Base-by-base conservation (phyloP, 2,797 vertebrate genomes). In the Paratrypauchen microcephalus region DNA sequence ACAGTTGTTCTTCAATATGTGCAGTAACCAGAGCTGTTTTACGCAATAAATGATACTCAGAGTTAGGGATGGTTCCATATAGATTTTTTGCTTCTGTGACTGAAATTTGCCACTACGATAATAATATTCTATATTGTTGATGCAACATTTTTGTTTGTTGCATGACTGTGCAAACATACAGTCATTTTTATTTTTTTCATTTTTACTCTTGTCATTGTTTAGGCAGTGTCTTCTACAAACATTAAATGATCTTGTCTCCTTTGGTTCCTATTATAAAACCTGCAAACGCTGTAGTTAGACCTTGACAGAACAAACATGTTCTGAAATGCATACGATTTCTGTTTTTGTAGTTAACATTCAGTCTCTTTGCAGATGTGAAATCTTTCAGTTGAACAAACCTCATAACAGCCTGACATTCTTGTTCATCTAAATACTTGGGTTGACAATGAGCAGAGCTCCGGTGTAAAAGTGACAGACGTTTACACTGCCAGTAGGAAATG, bases 391-490 rank as follows among this genome's bases (percentile, higher is more conserved):
- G 16, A 41, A 7, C 59, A 39, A 39, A 21, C 39, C 8, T 7
- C 39, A 26, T 1, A 2, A 26, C 61, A 24, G 15, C 21, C 61
- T 63, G 16, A 30, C 47, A 30, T 50, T 50, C 90, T 91, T 86
- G 80, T 76, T 68, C 57, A 72, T 71, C 45, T 73, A 75, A 70
- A 68, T 57, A 23, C 41, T 66, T 58, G 12, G 70, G 79, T 77
- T 74, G 60, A 74, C 45, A 70, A 74, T 73, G 48, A 65, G 24
- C 64, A 59, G 65, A 39, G 45, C 45, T 52, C 18, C 55, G 60
- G 72, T 70, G 54, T 74, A 80, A 76, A 24, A 66, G 73, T 68
- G 81, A 72, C 67, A 76, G 52, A 45, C n/a, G 65, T 82, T 39
- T 63, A 59, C 39, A 52, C 50, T 26, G 36, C 55, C 55, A 56